Base-by-base conservation (phyloP, 1,140 invertebrate species). In the Tigriopus japonicus region DNA sequence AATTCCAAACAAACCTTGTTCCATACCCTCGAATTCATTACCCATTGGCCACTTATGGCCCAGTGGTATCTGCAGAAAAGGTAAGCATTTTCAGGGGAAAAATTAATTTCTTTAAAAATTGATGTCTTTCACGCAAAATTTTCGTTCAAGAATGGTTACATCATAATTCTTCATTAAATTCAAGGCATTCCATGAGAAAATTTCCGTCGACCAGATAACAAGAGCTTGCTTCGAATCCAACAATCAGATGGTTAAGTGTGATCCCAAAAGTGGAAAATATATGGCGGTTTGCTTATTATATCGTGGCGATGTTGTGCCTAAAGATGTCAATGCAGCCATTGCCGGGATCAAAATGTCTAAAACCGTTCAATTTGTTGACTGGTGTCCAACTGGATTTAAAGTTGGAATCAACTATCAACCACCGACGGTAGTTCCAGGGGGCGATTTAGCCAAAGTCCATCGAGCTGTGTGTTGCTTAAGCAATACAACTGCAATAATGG, bases 1-100 rank as follows among this genome's bases (percentile, higher is more conserved):
- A 80, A 75, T 78, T 82, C 65, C 80, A 81, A 68, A 82, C 80
- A 24, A 83, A 82, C 68, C 71, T 82, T 64, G 78, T 77, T 66
- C 70, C 75, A 61, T 78, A 77, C 71, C 82, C 82, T 0, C 71
- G 82, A 56, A 81, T 84, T 58, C 82, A 84, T 65, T 83, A 81
- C 68, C 73, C 75, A 0, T 54, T 74, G 45, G 71, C 77, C 5
- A 61, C 59, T 15, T 61, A 53, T 55, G 40, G 43, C 12, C 59
- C 59, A 3, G 17, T 61, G 14, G 52, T 54, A 1, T 61, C 59
- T 41, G 43, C 28, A 28, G 43, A 49, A 19, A 21, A 60, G 14
- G 58, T 58, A 40, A 28, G 54, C n/a, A 56, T 56, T 43, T n/a
- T n/a, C n/a, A n/a, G n/a, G n/a, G n/a, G n/a, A n/a, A n/a, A n/a